Conservation (phyloP, 2,113 vertebrate genomes). For the Scalopus aquaticus region DNA sequence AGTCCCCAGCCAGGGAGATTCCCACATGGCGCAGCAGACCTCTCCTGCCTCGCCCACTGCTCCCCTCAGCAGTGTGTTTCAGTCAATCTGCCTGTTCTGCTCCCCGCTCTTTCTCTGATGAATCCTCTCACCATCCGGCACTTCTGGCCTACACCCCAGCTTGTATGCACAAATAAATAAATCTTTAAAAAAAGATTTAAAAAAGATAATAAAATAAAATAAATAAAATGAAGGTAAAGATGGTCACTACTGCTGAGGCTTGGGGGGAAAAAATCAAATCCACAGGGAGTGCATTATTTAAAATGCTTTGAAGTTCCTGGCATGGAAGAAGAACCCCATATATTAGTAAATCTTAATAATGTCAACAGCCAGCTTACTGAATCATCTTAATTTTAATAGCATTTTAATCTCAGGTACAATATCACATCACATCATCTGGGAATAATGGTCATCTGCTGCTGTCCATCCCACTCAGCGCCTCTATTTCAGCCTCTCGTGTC, state of each 20-base stretch:
- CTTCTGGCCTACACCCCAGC: no score
- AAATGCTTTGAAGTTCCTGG: background rate
- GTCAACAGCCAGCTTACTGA: background rate
- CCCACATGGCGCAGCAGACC: no score
- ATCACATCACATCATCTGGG: background rate
- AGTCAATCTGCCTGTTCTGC: no score
- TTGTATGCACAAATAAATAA: no score
- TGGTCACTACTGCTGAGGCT: background rate
- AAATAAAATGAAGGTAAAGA: background rate
- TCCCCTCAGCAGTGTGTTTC: no score
- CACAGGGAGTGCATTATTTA: background rate
- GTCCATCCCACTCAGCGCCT: background rate
- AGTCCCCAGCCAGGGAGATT: no score
- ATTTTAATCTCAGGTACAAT: background rate
- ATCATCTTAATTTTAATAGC: background rate
- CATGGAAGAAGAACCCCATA: background rate
- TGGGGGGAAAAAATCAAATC: background rate
- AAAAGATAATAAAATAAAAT: no score
- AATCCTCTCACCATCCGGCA: no score
- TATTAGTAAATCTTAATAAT: background rate
- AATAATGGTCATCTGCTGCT: background rate
- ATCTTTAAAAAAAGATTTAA: no score
- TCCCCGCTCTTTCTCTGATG: no score
- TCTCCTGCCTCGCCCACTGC: no score
- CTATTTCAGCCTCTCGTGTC: background rate